These are phyloP conservation scores for Cebus imitator DNA, from an alignment of 2,113 vertebrate species.

Conservation along the genomic window DNA sequence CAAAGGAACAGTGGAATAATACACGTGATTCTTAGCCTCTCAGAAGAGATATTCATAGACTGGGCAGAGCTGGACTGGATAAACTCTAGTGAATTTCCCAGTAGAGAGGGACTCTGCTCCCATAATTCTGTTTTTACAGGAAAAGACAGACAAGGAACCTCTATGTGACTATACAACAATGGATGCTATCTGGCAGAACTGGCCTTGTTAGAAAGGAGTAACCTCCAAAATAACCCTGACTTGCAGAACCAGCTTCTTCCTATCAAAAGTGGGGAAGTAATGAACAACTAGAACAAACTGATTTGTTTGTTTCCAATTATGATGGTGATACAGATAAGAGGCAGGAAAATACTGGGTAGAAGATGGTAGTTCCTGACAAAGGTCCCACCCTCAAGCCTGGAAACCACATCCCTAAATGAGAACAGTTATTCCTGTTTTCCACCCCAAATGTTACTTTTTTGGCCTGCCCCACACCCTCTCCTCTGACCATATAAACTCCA, in stretches of 20 bases:
- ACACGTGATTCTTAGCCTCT: neutral
- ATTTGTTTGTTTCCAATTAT: neutral
- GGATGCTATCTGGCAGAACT: neutral
- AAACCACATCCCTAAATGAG: too few species aligned
- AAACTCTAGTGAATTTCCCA: neutral
- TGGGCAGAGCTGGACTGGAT: neutral
- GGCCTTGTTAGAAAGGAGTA: neutral
- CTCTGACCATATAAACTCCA: too few species aligned
- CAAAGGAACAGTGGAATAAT: neutral
- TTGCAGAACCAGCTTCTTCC: neutral
- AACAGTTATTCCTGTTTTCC: too few species aligned
- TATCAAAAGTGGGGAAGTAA: neutral
- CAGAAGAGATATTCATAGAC: neutral
- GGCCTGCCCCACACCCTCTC: too few species aligned
- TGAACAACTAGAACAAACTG: neutral
- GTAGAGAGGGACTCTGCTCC: neutral
- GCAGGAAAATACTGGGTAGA: too few species aligned
- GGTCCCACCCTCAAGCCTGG: too few species aligned
- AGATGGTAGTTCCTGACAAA: too few species aligned
- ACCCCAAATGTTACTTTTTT: too few species aligned
- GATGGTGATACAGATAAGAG: neutral
- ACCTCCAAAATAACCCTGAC: neutral
- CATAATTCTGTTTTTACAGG: neutral
- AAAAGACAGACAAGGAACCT: neutral
- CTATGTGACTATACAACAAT: neutral